These are phyloP conservation scores for Protonemura montana DNA, from an alignment of 2,888 invertebrate genomes.

Conservation along the genomic window DNA sequence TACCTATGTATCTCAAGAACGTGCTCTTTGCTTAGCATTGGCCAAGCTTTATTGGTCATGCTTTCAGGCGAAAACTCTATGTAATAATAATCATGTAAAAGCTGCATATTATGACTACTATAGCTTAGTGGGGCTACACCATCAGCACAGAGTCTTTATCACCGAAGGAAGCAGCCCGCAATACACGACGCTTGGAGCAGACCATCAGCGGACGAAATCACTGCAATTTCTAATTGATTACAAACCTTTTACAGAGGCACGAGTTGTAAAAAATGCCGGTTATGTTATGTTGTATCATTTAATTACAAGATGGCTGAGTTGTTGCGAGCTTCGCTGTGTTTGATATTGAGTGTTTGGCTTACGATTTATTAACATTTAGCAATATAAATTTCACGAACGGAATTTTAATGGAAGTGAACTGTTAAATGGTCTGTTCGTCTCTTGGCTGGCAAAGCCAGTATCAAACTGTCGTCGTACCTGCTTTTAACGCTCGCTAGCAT, in stretches of 20 bases:
- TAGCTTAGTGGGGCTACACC: neutral
- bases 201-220: neutral
- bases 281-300: neutral
- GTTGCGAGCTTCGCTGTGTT: neutral
- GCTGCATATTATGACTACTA: neutral
- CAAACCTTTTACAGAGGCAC: neutral
- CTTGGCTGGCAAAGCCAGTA: neutral
- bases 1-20: neutral
- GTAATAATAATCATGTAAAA: neutral
- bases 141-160: neutral
- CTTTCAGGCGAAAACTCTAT: neutral
- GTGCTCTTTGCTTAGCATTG: neutral
- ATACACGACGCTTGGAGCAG: neutral
- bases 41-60: neutral
- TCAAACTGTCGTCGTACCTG: neutral
- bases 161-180: neutral
- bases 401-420: neutral
- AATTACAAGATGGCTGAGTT: neutral
- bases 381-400: neutral
- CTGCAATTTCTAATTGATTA: neutral
- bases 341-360: neutral
- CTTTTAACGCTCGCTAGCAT: neutral
- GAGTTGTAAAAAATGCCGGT: neutral
- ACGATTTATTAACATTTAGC: neutral
- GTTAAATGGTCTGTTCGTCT: neutral